Conservation (phyloP, 2,888 invertebrate genomes). For the Caenorhabditis afra region DNA sequence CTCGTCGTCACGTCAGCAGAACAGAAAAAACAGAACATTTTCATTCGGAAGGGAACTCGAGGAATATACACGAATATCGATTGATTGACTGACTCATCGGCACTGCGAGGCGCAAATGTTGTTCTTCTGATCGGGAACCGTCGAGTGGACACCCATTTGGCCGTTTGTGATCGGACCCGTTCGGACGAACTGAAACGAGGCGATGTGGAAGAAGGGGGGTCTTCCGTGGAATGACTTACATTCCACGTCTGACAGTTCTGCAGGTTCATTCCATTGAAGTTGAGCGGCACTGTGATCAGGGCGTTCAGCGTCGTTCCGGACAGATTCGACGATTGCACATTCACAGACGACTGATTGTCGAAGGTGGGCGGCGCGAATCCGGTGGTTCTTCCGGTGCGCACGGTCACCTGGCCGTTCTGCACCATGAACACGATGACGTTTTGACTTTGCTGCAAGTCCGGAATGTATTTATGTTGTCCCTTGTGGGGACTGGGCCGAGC, state of each 20-base stretch:
- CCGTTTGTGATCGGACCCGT: conserved; percentile 45
- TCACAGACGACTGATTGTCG: conserved; percentile 27
- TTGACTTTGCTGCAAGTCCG: conserved; percentile 43
- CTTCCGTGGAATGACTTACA: conserved; percentile 23
- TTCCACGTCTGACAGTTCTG: conserved; percentile 59
- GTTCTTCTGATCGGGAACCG: conserved; percentile 39
- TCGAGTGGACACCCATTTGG: conserved; percentile 29
- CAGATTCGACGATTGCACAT: conserved; percentile 27
- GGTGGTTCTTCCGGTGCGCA: conserved; percentile 46
- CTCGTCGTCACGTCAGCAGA: too few relatives aligned
- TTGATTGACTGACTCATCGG: conserved; percentile 13
- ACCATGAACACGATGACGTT: conserved; percentile 52
- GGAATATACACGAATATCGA: too few relatives aligned
- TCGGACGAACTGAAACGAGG: conserved; percentile 42
- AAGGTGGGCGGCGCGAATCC: conserved; percentile 49
- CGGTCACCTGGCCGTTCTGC: conserved; percentile 34
- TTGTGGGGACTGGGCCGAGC: conserved; percentile 59
- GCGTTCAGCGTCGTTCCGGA: conserved; percentile 49
- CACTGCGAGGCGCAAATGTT: conserved; percentile 59
- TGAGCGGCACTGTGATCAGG: conserved; percentile 33
- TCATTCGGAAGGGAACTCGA: too few relatives aligned
- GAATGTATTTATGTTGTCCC: neutral
- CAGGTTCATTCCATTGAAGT: conserved; percentile 46
- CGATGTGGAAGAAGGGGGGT: neutral
- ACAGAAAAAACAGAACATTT: too few relatives aligned